Evolutionary conservation across 1,140 invertebrate species (phyloP), one percentile per base, ranked within the genome.

Genomic region (Drosophila tani): DNA sequence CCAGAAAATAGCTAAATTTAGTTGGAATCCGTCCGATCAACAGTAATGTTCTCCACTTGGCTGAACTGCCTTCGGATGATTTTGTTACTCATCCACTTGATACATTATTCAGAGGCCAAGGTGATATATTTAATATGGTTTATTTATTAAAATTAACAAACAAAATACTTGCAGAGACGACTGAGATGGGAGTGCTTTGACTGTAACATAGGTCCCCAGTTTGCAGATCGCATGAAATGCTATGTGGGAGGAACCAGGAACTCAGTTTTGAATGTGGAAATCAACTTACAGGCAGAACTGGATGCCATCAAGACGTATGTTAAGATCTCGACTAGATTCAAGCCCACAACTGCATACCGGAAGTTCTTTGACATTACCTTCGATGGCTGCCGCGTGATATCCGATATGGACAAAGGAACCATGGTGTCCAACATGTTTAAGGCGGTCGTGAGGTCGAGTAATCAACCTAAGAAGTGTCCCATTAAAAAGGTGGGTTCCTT

Each of bases 331-430:
- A 81, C 70, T 5, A 64, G 38, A 55, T 46, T 35, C 1, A 49
- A 68, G 27, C 7, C 40, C 14, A n/a, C 47, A 5, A 19, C 0
- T 11, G 15, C 15, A 3, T 81, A 60, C 41, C 43, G 78, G 0
- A 81, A 75, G 35, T 43, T 81, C 8, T 81, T 81, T 40, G 79
- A 81, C 6, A 70, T 70, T 14, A 53, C 64, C n/a, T 50, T 75
- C 6, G 45, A 81, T 47, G 70, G 64, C 1, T 81, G 78, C 9
- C 64, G 64, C 3, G 64, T 75, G 0, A 81, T 81, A 17, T 32
- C 79, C 5, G 62, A 81, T 46, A 27, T 75, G 58, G 41, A 14
- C 5, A 53, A 64, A 49, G 51, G 75, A 0, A 80, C 78, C 1
- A 53, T 81, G 40, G 64, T 69, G 0, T 45, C 70, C 2, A 81